phyloP scores from a whole-genome alignment of 2,797 vertebrate species.

The Bucorvus abyssinicus region DNA sequence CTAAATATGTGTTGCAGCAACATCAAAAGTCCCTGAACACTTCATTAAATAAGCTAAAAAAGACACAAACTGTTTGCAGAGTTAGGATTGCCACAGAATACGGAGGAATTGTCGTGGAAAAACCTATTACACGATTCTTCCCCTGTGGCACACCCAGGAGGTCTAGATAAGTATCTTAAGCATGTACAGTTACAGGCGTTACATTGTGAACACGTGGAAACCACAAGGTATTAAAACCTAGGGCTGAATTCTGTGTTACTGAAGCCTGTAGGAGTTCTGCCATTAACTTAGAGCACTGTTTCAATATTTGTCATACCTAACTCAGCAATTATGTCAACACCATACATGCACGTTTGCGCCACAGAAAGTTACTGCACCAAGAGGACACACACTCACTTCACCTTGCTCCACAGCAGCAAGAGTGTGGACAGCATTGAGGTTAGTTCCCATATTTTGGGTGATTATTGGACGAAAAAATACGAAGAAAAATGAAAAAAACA shows the following conservation, averaged over 20 bases:
- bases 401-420: not conserved
- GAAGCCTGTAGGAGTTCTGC: not conserved
- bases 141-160: not conserved
- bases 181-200: not conserved
- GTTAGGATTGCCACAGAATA: conserved; percentile 18
- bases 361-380: not conserved
- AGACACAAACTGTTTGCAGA: conserved; percentile 33
- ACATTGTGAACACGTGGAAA: not conserved
- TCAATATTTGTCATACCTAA: not conserved
- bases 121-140: not conserved
- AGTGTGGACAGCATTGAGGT: not conserved
- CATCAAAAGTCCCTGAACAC: conserved; percentile 49
- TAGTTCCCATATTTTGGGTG: not conserved
- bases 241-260: not conserved
- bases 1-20: conserved; percentile 54
- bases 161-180: not conserved
- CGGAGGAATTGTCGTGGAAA: conserved; percentile 31
- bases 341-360: not conserved
- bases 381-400: not conserved
- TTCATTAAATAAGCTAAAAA: conserved; percentile 45
- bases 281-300: not conserved
- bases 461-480: not conserved
- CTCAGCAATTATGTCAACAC: not conserved
- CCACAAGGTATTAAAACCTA: not conserved
- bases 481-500: not conserved